Base-by-base conservation (phyloP, 2,113 vertebrate species). In the Gymnorhina tibicen region DNA sequence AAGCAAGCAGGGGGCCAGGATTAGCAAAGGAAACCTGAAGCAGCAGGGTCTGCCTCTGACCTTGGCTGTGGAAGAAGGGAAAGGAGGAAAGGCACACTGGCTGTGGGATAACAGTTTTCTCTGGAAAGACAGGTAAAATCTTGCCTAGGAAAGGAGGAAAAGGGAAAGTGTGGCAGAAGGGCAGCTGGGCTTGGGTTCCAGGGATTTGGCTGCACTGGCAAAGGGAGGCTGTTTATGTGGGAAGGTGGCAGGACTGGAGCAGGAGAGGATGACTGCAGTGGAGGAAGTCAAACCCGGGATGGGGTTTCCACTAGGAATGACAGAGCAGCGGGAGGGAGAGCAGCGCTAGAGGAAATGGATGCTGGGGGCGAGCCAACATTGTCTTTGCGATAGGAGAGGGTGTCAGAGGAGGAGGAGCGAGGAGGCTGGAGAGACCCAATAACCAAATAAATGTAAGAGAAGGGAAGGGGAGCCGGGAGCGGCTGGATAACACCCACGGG, bases 301-400 rank as follows among this genome's bases (percentile, higher is more conserved):
- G 88, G 66, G 91, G 39, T 87, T 93, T 89, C 95, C 91, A 67
- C 46, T 18, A 22, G 92, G 82, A 78, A 87, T 85, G 92, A 68
- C 74, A 87, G 93, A 87, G 87, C 85, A 72, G 92, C 16, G 35
- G 64, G 85, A 78, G 56, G 64, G 81, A 85, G 70, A 58, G 85
- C 4, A 55, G 88, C 82, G 3, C 58, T 24, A 37, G 78, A 95
- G 94, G 95, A 97, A 97, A 95, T 85, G 96, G 95, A 95, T 70
- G 95, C 96, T 94, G 94, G 90, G 90, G 90, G 66, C 9, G 88
- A 85, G 94, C 91, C 89, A 92, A 81, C 92, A 92, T 90, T 94
- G 90, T 92, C 94, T 87, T 39, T 24, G 77, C 66, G 55, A 75
- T 39, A 94, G 93, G 47, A 91, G 91, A 76, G 93, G 69, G 70